Evolutionary conservation across 2,797 vertebrate species (phyloP), one percentile per base, ranked within the genome.

Genomic region (Sarcoramphus papa): DNA sequence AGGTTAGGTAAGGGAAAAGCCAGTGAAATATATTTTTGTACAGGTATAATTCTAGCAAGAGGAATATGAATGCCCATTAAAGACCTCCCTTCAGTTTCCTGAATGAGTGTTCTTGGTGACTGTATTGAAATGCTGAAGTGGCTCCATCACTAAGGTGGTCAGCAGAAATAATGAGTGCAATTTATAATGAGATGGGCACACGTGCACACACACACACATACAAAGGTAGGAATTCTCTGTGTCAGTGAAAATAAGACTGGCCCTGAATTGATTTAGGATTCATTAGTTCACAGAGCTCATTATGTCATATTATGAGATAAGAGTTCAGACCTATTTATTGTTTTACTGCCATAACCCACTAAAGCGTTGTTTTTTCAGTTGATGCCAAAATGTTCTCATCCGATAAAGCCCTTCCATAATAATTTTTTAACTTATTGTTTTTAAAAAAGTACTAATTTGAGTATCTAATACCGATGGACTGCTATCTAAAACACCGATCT

Each of bases 281-380:
- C 72, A 72, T 92, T 93, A 92, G 53, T 70, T 91, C 86, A 89
- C 76, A 73, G 68, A 81, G 18, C n/a, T 95, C 77, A 28, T 90
- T 92, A 69, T 88, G 78, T 85, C 56, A 50, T 85, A n/a, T 78
- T 78, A 80, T 84, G 73, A 90, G 53, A 41, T 80, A 82, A 85
- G 30, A 88, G 31, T 79, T 85, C 91, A 88, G 48, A 17, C 35
- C 75, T 88, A 14, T 51, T 83, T 82, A 78, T 79, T 62, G 62
- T 65, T 82, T 92, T 65, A 50, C n/a, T 70, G 45, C 15, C 69
- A 63, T 67, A 90, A 85, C 31, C 15, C 23, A 62, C 11, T 67
- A 27, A 96, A 88, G 35, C 4, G 0, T 70, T 45, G 77, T 30
- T 90, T 43, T 97, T 95, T 27, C 30, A 51, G 30, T 20, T 89